Base-by-base conservation (phyloP, 2,888 invertebrate genomes). In the Thymelicus sylvestris region DNA sequence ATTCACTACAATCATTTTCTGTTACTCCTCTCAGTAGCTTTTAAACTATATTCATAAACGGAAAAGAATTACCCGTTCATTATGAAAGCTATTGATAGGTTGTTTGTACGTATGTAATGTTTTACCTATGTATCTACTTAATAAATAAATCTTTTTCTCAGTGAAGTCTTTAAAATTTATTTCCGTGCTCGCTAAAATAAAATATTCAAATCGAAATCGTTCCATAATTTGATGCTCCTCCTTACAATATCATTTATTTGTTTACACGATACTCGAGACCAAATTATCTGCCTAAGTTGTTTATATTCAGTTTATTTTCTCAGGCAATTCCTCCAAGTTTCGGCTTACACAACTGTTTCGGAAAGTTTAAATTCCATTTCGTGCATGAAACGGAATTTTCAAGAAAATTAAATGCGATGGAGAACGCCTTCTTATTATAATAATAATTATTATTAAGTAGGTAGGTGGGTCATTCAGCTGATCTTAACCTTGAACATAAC, bases 221-320 rank as follows among this genome's bases (percentile, higher is more conserved):
- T 24, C 24, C 12, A 60, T 59, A 61, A 52, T 61, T 61, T 19
- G 55, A 55, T 52, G 50, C 61, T 61, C 39, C 41, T 44, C 31
- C 57, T 13, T 13, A 5, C 52, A 41, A 65, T 38, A 24, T 65
- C 24, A 66, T 55, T 66, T 61, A 61, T 55, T 66, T 66, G 65
- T 52, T 52, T 39, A 10, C 67, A 52, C 24, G 52, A 41, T 55
- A 41, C 50, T 41, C 24, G 55, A 3, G 55, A 24, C 55, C 55
- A 24, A 55, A 55, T 61, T 67, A 10, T 41, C 67, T 67, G 24
- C 19, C 48, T 67, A 31, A 38, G 59, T 59, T 66, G 59, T 55
- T 19, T 55, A 48, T 66, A 39, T 67, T 67, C 24, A 24, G 31
- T 48, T 55, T 15, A 62, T 67, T 50, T 57, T 31, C 61, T 15